These are phyloP conservation scores for Gadopsis marmoratus DNA, from an alignment of 2,797 vertebrate genomes.

Conservation along the genomic window DNA sequence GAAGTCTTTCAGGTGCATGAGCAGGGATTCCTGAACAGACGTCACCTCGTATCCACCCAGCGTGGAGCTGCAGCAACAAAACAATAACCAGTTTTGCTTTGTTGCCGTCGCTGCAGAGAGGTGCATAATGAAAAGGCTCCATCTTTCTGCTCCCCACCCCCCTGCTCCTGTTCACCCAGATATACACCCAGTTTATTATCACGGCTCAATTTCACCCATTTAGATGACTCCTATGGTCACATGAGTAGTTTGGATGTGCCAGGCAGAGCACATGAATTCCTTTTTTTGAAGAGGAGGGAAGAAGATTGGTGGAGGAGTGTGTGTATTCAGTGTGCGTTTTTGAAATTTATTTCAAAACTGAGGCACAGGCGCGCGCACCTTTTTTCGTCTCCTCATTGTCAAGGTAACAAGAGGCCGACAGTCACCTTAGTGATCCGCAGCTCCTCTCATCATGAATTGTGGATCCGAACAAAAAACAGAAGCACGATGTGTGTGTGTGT, in stretches of 20 bases:
- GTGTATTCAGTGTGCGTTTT: not conserved
- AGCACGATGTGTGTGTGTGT: conserved; percentile 9
- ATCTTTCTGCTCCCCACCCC: conserved; percentile 14
- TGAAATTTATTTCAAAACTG: conserved; percentile 11
- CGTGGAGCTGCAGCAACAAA: conserved; percentile 54
- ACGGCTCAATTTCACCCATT: conserved; percentile 36
- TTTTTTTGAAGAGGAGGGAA: conserved; percentile 5
- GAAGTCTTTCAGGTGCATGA: conserved; percentile 71
- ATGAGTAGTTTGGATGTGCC: conserved; percentile 19
- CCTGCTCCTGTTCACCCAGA: conserved; percentile 17
- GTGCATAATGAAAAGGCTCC: conserved; percentile 48
- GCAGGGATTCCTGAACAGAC: conserved; percentile 72
- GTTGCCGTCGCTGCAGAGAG: conserved; percentile 42
- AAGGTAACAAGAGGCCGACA: conserved; percentile 51
- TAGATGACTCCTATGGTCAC: conserved; percentile 28
- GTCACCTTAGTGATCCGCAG: conserved; percentile 49
- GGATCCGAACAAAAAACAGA: conserved; percentile 41
- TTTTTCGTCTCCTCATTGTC: conserved; percentile 54
- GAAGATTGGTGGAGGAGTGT: not conserved
- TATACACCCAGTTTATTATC: conserved; percentile 29
- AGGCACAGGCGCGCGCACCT: conserved; percentile 12
- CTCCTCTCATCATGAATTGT: conserved; percentile 40
- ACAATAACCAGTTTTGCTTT: conserved; percentile 59
- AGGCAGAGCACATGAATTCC: conserved; percentile 9
- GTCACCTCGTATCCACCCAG: conserved; percentile 54